Percentiles rank a stretch among this genome's conserved stretches.
Evolutionary conservation across 2,888 invertebrate species (phyloP).

Genomic region (Mechanitis messenoides): DNA sequence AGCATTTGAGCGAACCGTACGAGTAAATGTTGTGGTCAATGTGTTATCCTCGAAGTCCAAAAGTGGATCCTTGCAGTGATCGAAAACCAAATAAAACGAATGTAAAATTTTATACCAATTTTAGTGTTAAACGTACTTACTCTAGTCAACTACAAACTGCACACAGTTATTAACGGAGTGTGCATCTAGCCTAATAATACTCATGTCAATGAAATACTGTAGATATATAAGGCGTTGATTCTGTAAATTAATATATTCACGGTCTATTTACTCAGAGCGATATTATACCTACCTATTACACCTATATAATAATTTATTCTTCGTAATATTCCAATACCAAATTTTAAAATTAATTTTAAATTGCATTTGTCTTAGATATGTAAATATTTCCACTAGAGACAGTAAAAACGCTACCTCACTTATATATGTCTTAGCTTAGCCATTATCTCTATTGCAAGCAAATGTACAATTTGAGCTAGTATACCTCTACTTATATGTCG

Average conservation of each 20-base stretch:
- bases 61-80: constrained; percentile 77
- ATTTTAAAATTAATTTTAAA: constrained; percentile 41
- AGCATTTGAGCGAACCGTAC: constrained; percentile 80
- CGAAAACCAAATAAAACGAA: constrained; percentile 54
- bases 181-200: constrained; percentile 66
- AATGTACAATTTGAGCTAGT: constrained; percentile 25
- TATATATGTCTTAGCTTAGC: constrained; percentile 70
- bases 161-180: constrained; percentile 60
- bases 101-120: constrained; percentile 65
- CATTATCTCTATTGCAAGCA: constrained; percentile 45
- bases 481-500: constrained; percentile 15
- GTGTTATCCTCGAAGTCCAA: constrained; percentile 69
- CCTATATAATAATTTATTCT: constrained; percentile 23
- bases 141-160: constrained; percentile 76
- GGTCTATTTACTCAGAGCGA: constrained; percentile 39
- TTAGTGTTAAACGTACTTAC: constrained; percentile 66
- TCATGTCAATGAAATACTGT: constrained; percentile 53
- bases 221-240: constrained; percentile 52
- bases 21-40: constrained; percentile 71
- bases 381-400: constrained; percentile 73
- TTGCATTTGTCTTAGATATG: constrained; percentile 64
- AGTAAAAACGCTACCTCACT: constrained; percentile 76
- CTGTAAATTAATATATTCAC: constrained; percentile 46
- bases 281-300: constrained; percentile 29
- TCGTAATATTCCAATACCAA: constrained; percentile 55